Percentiles rank a stretch among this genome's conserved stretches.
phyloP scores from a whole-genome alignment of 1,140 invertebrate genomes.

The Ostrea edulis region DNA sequence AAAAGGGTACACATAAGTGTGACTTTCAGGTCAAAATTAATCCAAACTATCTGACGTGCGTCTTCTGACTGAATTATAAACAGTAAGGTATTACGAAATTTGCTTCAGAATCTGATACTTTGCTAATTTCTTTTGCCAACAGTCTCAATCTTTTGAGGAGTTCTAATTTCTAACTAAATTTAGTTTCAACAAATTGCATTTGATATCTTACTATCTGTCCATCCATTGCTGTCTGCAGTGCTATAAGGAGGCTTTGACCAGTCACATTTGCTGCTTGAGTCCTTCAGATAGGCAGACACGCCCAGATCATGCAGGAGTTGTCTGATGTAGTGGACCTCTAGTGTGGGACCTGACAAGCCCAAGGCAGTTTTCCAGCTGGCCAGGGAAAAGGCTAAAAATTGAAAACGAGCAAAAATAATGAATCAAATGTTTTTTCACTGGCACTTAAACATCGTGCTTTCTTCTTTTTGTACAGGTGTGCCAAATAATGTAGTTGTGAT shows the following conservation, averaged over 20 bases:
- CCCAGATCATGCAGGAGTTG: conserved; percentile 53
- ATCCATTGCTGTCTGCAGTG: conserved; percentile 47
- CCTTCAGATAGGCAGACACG: conserved; percentile 43
- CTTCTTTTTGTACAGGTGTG: too few relatives aligned
- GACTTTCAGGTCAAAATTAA: too few relatives aligned
- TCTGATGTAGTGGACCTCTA: conserved; percentile 35
- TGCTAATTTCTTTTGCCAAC: too few relatives aligned
- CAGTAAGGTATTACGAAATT: too few relatives aligned
- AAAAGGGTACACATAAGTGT: too few relatives aligned
- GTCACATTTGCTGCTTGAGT: conserved; percentile 49
- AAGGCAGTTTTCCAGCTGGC: conserved; percentile 40
- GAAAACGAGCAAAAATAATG: not conserved
- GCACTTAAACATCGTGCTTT: too few relatives aligned
- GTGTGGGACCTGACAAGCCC: conserved; percentile 24
- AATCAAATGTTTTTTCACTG: not conserved
- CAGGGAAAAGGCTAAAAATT: conserved; percentile 50
- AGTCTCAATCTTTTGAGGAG: too few relatives aligned
- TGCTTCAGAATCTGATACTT: too few relatives aligned
- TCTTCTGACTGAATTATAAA: too few relatives aligned
- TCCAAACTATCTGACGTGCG: too few relatives aligned
- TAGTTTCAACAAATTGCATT: not conserved
- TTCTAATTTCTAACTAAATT: too few relatives aligned
- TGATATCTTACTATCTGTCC: conserved; percentile 45
- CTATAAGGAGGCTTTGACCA: conserved; percentile 12
- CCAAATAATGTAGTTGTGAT: too few relatives aligned